Evolutionary conservation across 2,888 invertebrate species (phyloP).

Genomic region (Diadromus collaris): DNA sequence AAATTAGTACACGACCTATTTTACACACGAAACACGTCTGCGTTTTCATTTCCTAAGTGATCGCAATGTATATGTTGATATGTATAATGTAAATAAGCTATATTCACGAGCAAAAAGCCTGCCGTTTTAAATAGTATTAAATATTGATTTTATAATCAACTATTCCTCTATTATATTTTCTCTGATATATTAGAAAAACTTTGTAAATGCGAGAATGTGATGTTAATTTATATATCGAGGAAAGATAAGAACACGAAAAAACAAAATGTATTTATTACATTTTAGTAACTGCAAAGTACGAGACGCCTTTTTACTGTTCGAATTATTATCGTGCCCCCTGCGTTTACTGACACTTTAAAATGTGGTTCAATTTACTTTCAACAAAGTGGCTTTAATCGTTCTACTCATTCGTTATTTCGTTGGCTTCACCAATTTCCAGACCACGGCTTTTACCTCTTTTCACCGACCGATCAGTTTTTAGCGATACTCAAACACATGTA

Average conservation of each 20-base stretch:
- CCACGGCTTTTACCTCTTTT: constrained; percentile 47
- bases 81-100: constrained; percentile 76
- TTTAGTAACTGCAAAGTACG: constrained; percentile 61
- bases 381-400: constrained; percentile 25
- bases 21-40: constrained; percentile 45
- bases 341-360: constrained; percentile 26
- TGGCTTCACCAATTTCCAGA: constrained; percentile 25
- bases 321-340: constrained; percentile 36
- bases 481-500: constrained; percentile 50
- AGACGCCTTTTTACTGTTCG: constrained; percentile 56
- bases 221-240: constrained; percentile 62
- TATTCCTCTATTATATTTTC: constrained; percentile 56
- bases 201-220: constrained; percentile 63
- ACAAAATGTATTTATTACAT: constrained; percentile 64
- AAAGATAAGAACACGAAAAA: constrained; percentile 43
- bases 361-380: constrained; percentile 20
- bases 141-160: constrained; percentile 53
- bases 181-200: constrained; percentile 35
- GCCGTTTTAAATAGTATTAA: constrained; percentile 59
- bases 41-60: constrained; percentile 59
- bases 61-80: constrained; percentile 71
- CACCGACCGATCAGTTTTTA: constrained; percentile 41
- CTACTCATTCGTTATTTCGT: constrained; percentile 11
- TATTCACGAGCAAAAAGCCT: constrained; percentile 58
- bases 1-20: constrained; percentile 68